phyloP scores from a whole-genome alignment of 2,113 vertebrate genomes.

The Phainopepla nitens region DNA sequence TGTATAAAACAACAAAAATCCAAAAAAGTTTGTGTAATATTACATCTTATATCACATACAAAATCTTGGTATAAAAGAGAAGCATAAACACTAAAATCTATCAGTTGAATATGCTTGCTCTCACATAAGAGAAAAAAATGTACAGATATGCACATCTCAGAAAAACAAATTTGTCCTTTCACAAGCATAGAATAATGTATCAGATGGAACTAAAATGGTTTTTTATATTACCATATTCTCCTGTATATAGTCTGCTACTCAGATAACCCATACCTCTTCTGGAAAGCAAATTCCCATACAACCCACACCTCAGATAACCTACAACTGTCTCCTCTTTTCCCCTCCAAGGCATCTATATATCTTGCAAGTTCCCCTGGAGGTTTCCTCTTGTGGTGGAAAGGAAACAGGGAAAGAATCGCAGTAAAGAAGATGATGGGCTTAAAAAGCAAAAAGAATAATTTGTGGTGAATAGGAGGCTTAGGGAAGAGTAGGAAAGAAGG shows the following conservation, averaged over 20 bases:
- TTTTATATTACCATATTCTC: slow-evolving; percentile 16
- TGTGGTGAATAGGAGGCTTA: background rate
- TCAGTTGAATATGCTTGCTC: background rate
- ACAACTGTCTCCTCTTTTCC: background rate
- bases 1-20: background rate
- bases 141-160: background rate
- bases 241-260: background rate
- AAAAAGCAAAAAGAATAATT: background rate
- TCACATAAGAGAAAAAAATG: background rate
- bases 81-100: background rate
- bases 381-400: background rate
- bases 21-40: background rate
- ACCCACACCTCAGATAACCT: slow-evolving; percentile 19
- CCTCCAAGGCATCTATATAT: background rate
- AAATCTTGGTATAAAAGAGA: background rate
- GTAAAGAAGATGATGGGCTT: background rate
- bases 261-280: slow-evolving; percentile 25
- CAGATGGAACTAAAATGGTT: slow-evolving; percentile 23
- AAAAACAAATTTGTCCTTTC: slow-evolving; percentile 2
- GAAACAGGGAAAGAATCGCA: background rate
- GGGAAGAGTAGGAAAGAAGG: background rate
- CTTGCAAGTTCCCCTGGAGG: background rate
- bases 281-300: slow-evolving; percentile 23
- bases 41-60: background rate
- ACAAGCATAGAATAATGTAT: background rate